Evolutionary conservation across 2,113 vertebrate genomes (phyloP).

Genomic region (Dasyprocta punctata): DNA sequence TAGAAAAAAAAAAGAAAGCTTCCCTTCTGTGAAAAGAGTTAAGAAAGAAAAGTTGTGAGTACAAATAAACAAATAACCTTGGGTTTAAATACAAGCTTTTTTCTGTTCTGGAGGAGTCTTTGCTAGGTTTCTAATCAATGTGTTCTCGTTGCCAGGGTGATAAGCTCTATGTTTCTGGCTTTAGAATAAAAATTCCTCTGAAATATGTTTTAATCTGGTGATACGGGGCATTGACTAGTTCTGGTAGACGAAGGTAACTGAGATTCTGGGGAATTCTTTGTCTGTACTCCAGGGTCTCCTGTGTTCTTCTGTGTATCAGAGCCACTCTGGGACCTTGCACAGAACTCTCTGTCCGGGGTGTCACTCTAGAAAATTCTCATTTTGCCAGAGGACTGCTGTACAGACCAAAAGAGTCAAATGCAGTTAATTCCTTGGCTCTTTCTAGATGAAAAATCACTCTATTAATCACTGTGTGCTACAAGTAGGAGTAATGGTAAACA

Average conservation of each 20-base stretch:
- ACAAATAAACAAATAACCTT: slow-evolving; percentile 35
- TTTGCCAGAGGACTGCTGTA: not conserved
- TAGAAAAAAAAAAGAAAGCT: not conserved
- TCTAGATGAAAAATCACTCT: not conserved
- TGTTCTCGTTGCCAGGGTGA: slow-evolving; percentile 68
- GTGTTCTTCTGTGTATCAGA: not conserved
- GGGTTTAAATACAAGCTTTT: not conserved
- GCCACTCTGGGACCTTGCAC: not conserved
- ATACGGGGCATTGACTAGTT: not conserved
- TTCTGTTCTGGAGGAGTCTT: not conserved
- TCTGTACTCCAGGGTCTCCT: not conserved
- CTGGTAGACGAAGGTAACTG: not conserved
- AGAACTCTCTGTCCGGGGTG: not conserved
- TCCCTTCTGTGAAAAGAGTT: not conserved
- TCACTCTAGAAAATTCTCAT: not conserved
- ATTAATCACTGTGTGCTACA: not conserved
- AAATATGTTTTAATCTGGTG: slow-evolving; percentile 66
- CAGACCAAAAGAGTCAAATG: accelerated
- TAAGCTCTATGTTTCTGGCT: slow-evolving; percentile 68
- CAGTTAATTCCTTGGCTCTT: not conserved
- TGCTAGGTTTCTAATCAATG: not conserved
- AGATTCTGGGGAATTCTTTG: not conserved
- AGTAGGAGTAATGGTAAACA: not conserved
- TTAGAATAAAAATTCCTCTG: slow-evolving; percentile 70
- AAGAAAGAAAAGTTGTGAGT: not conserved